A percentile compares a stretch with the other conserved stretches of the same genome.
Evolutionary conservation across 2,113 vertebrate species (phyloP).

Genomic region (Lagopus muta): DNA sequence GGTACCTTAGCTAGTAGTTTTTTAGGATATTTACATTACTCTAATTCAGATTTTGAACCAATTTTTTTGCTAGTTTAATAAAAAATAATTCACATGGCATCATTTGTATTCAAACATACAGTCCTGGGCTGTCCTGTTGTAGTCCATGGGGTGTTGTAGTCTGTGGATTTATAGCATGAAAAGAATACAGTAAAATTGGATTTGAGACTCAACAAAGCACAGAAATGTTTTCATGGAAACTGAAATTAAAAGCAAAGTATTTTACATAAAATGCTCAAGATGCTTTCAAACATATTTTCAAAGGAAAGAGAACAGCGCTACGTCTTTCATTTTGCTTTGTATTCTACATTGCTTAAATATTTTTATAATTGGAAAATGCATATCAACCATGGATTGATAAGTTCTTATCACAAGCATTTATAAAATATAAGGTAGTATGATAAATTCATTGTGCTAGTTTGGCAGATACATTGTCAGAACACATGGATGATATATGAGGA

Average conservation of each 20-base stretch:
- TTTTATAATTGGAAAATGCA: not conserved
- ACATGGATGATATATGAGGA: not conserved
- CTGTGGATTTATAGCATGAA: not conserved
- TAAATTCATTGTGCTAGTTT: not conserved
- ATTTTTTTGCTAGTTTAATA: not conserved
- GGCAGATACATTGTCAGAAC: not conserved
- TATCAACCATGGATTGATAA: not conserved
- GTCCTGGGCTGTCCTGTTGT: not conserved
- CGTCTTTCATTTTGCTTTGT: not conserved
- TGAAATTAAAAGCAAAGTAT: not conserved
- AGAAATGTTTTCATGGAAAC: not conserved
- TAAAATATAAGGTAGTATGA: not conserved
- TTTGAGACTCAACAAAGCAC: not conserved
- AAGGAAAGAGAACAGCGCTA: not conserved
- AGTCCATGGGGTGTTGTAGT: fast-evolving
- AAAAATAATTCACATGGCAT: not conserved
- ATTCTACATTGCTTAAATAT: not conserved
- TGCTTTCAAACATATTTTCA: not conserved
- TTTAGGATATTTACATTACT: not conserved
- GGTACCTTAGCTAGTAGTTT: not conserved
- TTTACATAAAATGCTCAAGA: not conserved
- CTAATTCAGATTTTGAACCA: not conserved
- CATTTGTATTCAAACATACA: not conserved
- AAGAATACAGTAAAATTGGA: not conserved
- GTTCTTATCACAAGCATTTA: not conserved